These are phyloP conservation scores for Hydrochoerus hydrochaeris DNA, from an alignment of 2,113 vertebrate species.

Conservation along the genomic window DNA sequence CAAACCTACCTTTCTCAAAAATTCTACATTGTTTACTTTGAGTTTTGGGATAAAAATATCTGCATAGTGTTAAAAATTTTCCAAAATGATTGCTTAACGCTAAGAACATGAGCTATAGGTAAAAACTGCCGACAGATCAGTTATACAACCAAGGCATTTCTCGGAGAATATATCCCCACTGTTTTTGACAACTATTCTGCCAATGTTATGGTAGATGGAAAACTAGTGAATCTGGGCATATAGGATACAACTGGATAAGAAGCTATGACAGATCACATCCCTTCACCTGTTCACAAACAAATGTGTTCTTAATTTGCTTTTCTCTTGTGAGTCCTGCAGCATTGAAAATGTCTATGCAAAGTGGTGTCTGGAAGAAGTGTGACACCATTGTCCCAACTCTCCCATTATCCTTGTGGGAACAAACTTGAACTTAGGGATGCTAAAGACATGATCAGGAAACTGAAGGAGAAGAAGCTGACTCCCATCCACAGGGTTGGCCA, in stretches of 20 bases:
- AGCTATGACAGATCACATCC: too few relatives aligned
- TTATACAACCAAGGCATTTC: too few relatives aligned
- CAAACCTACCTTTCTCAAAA: not conserved
- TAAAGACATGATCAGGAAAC: constrained; percentile 97
- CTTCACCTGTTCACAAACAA: too few relatives aligned
- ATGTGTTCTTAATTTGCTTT: too few relatives aligned
- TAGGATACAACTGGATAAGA: too few relatives aligned
- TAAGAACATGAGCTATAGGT: not conserved
- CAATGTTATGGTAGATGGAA: too few relatives aligned
- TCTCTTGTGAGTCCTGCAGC: too few relatives aligned
- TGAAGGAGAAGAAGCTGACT: constrained; percentile 95
- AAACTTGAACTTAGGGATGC: constrained; percentile 97
- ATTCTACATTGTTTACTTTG: not conserved
- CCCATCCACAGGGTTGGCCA: constrained; percentile 97
- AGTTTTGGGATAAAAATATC: not conserved
- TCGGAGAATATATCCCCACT: too few relatives aligned
- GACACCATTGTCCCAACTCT: constrained; percentile 98
- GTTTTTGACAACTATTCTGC: too few relatives aligned
- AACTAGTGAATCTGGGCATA: too few relatives aligned
- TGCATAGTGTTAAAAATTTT: not conserved
- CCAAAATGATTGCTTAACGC: not conserved
- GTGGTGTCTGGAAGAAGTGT: constrained; percentile 98
- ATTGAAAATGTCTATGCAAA: constrained; percentile 66
- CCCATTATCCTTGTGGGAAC: constrained; percentile 98
- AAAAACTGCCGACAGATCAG: too few relatives aligned